Evolutionary conservation across 2,888 invertebrate species (phyloP).

Genomic region (Chouioia cunea): DNA sequence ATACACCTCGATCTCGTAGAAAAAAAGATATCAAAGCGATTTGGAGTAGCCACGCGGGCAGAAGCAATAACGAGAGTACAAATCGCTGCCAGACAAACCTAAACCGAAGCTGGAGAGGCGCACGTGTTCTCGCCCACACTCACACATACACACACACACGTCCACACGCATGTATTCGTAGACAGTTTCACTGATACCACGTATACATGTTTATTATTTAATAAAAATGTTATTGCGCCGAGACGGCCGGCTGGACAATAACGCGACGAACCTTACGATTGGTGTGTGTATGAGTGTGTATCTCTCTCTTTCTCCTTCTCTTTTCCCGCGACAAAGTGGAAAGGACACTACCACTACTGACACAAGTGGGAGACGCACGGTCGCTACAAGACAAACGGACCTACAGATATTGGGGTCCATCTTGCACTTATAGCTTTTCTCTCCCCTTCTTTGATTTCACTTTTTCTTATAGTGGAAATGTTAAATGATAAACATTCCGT

Average conservation of each 20-base stretch:
- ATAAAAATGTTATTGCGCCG: conserved; percentile 61
- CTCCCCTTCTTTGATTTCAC: conserved; percentile 38
- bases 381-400: conserved; percentile 52
- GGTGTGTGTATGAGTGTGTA: background rate
- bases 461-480: background rate
- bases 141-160: too few relatives aligned
- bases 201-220: conserved; percentile 56
- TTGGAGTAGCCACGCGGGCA: conserved; percentile 21
- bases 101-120: background rate
- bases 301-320: too few relatives aligned
- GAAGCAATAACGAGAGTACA: conserved; percentile 47
- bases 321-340: background rate
- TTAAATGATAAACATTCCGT: too few relatives aligned
- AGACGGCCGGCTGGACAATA: conserved; percentile 44
- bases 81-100: conserved; percentile 34
- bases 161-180: background rate
- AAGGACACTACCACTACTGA: background rate
- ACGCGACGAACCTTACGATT: conserved; percentile 16
- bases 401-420: conserved; percentile 56
- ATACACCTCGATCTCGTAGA: background rate
- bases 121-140: too few relatives aligned
- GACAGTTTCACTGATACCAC: background rate
- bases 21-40: conserved; percentile 45
- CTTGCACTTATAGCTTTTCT: conserved; percentile 38
- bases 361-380: conserved; percentile 1